Evolutionary conservation across 2,797 vertebrate species (phyloP).

Genomic region (Garrulus glandarius): DNA sequence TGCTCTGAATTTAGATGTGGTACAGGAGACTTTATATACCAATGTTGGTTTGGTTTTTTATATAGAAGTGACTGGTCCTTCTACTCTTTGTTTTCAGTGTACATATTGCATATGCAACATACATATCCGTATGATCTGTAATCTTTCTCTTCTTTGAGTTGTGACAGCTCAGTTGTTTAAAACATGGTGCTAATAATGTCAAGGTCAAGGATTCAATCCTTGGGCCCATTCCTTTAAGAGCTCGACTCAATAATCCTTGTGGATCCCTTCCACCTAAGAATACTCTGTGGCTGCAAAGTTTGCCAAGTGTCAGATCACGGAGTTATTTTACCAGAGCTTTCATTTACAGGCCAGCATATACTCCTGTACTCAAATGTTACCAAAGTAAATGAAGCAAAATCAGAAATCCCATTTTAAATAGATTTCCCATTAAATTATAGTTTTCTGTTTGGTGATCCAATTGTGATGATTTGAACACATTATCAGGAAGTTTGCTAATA

Average conservation of each 20-base stretch:
- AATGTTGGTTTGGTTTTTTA: neutral
- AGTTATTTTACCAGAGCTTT: neutral
- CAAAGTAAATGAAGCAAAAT: neutral
- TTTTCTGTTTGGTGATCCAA: neutral
- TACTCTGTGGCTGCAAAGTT: too few relatives aligned
- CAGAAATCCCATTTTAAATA: neutral
- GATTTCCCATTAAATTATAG: neutral
- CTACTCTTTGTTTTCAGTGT: neutral
- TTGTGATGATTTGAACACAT: neutral
- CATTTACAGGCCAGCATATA: neutral
- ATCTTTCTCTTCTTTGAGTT: neutral
- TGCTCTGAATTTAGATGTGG: neutral
- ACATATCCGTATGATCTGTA: neutral
- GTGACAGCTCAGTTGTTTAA: neutral
- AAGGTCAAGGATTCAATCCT: rapidly evolving
- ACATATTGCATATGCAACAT: neutral
- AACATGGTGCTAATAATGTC: neutral
- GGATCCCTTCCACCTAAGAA: neutral
- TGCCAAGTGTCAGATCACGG: neutral
- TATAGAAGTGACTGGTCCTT: neutral
- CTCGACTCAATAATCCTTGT: neutral
- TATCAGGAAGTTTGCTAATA: neutral
- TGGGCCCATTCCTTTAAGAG: neutral
- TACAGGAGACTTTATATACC: neutral
- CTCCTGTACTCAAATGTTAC: neutral